Percentiles rank a stretch among this genome's conserved stretches.
These are phyloP conservation scores for Eretmochelys imbricata DNA, from an alignment of 2,113 vertebrate species.

Conservation along the genomic window DNA sequence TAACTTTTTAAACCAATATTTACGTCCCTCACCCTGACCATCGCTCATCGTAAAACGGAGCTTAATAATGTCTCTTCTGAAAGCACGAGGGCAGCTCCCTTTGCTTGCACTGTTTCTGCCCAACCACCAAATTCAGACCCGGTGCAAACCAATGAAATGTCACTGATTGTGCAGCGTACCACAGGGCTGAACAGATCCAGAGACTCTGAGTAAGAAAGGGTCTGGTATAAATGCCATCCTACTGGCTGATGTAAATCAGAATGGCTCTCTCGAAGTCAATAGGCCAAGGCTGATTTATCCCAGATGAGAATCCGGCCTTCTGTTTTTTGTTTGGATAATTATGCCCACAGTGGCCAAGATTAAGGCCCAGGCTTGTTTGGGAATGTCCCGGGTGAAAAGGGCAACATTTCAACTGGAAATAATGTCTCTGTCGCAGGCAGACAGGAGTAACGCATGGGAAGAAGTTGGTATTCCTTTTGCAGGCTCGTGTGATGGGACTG, in stretches of 20 bases:
- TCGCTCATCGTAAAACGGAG: background rate
- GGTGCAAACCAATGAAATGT: slow-evolving; percentile 16
- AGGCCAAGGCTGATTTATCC: slow-evolving; percentile 24
- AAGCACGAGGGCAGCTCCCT: fast-evolving
- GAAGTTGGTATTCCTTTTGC: background rate
- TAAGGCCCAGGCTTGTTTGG: slow-evolving; percentile 26
- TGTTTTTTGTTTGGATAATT: slow-evolving; percentile 19
- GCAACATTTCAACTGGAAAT: background rate
- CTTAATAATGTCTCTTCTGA: background rate
- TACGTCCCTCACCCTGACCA: background rate
- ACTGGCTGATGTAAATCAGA: background rate
- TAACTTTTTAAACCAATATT: too few relatives aligned
- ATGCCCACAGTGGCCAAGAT: fast-evolving
- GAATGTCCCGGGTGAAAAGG: slow-evolving; percentile 34
- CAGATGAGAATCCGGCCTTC: background rate
- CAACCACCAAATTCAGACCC: background rate
- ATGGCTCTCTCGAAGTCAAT: background rate
- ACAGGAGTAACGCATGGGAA: background rate
- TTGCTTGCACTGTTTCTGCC: background rate
- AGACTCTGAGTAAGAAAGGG: background rate
- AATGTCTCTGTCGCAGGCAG: background rate
- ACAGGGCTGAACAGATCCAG: fast-evolving
- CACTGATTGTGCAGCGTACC: background rate
- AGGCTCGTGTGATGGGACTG: background rate
- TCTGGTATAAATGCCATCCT: background rate